Conservation (phyloP, 2,888 invertebrate species). For the Drosophila subquinaria region DNA sequence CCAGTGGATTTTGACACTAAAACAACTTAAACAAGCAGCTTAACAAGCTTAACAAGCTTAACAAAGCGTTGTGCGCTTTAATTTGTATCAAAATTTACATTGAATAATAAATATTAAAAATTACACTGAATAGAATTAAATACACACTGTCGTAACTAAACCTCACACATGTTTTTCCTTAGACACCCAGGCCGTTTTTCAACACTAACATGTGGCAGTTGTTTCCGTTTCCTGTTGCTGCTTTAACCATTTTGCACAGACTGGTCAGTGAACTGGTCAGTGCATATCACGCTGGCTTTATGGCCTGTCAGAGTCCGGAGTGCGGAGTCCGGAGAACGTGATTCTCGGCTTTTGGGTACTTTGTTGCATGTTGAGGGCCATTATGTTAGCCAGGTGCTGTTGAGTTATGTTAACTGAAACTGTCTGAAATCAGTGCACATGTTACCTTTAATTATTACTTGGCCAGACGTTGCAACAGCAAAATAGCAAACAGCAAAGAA, state of each 20-base stretch:
- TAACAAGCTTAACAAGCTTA: background rate
- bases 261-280: conserved; percentile 62
- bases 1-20: background rate
- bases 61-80: no score
- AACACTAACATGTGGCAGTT: conserved; percentile 9
- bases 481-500: conserved; percentile 34
- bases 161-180: background rate
- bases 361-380: conserved; percentile 65
- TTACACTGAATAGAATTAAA: background rate
- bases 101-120: background rate
- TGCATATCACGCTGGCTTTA: conserved; percentile 25
- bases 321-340: background rate
- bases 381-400: conserved; percentile 53
- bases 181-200: background rate
- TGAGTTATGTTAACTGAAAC: conserved; percentile 54
- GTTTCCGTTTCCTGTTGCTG: conserved; percentile 33
- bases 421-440: conserved; percentile 50
- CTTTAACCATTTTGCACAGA: background rate
- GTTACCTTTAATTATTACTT: conserved; percentile 56
- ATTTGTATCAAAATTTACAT: no score
- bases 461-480: conserved; percentile 23
- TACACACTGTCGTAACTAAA: background rate
- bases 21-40: background rate
- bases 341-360: background rate
- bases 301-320: background rate